A percentile compares a stretch with the other conserved stretches of the same genome.
Conservation (phyloP, 2,797 vertebrate species). For the Gymnopithys bicolor region DNA sequence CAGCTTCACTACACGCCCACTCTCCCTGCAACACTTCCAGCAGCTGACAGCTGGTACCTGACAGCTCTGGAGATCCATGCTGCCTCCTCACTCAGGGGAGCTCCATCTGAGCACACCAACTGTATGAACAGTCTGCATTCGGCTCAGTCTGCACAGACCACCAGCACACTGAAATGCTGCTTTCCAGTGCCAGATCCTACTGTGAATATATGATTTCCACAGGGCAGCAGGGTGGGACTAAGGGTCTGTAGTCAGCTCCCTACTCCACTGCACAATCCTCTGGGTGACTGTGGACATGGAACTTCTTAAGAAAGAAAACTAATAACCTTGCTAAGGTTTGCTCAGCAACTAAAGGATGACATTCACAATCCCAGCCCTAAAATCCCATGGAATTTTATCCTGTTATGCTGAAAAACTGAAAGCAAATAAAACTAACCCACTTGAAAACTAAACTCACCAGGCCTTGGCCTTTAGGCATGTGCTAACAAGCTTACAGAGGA, state of each 20-base stretch:
- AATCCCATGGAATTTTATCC: not conserved
- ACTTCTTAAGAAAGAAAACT: not conserved
- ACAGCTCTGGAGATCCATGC: not conserved
- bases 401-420: not conserved
- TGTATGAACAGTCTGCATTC: not conserved
- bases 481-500: constrained; percentile 48
- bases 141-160: not conserved
- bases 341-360: not conserved
- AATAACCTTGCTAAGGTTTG: not conserved
- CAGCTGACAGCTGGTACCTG: constrained; percentile 24
- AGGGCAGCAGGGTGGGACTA: not conserved
- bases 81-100: not conserved
- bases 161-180: not conserved
- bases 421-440: not conserved
- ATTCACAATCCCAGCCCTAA: not conserved
- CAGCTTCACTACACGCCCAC: constrained; percentile 44
- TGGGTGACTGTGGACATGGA: not conserved
- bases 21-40: constrained; percentile 47
- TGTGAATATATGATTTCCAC: not conserved
- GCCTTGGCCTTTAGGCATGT: not conserved
- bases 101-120: not conserved
- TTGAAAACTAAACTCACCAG: constrained; percentile 21
- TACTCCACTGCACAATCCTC: not conserved
- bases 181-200: not conserved
- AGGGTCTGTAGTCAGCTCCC: not conserved